Evolutionary conservation across 2,888 invertebrate genomes (phyloP).

Genomic region (Trachelus troglodyta): DNA sequence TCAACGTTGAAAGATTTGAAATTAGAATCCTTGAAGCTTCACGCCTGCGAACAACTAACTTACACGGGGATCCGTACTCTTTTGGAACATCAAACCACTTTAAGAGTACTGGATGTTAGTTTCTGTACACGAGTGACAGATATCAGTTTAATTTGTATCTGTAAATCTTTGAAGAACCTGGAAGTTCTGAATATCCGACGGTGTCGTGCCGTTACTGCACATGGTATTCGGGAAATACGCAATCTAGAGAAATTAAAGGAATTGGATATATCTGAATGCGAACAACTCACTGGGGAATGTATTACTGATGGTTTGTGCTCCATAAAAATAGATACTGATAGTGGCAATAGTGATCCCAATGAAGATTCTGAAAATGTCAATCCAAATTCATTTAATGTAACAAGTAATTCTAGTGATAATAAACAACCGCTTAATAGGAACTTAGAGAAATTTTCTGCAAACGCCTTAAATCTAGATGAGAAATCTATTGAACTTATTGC

Average conservation of each 20-base stretch:
- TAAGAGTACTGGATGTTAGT: conserved; percentile 74
- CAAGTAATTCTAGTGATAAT: neutral
- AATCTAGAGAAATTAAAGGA: conserved; percentile 70
- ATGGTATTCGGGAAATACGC: conserved; percentile 70
- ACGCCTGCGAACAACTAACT: conserved; percentile 74
- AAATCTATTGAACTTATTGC: conserved; percentile 73
- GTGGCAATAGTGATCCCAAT: neutral
- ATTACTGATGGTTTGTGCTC: conserved; percentile 72
- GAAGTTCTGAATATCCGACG: conserved; percentile 73
- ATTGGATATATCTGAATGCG: conserved; percentile 77
- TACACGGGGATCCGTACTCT: conserved; percentile 71
- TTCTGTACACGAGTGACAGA: conserved; percentile 76
- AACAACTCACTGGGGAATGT: conserved; percentile 73
- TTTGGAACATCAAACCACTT: conserved; percentile 69
- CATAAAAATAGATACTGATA: neutral
- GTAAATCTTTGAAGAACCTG: conserved; percentile 71
- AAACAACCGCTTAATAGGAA: conserved; percentile 62
- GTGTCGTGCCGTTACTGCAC: conserved; percentile 75
- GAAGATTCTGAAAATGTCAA: conserved; percentile 28
- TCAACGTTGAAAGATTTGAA: conserved; percentile 69
- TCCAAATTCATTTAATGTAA: conserved; percentile 15
- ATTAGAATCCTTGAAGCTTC: conserved; percentile 69
- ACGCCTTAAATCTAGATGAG: conserved; percentile 74
- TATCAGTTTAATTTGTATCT: conserved; percentile 72
- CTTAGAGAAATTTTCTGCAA: conserved; percentile 70